Evolutionary conservation across 1,140 invertebrate genomes (phyloP).

Genomic region (Ostrea denselamellosa): DNA sequence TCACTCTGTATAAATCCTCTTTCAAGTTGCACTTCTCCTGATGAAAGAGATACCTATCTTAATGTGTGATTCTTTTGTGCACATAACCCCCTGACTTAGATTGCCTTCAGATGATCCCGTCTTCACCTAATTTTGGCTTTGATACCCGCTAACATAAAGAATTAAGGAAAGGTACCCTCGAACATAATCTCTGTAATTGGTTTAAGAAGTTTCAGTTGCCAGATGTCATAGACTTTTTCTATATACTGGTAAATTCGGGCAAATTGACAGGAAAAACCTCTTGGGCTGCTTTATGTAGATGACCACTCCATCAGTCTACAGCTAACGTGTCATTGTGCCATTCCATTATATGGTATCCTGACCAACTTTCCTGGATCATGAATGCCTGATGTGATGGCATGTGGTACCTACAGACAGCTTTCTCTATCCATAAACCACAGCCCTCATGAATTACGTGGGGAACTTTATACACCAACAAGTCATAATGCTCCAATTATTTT

Average conservation of each 20-base stretch:
- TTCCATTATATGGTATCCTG: background rate
- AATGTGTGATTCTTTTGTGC: background rate
- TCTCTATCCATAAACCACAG: background rate
- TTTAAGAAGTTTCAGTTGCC: background rate
- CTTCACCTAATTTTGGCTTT: background rate
- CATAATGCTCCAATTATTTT: slow-evolving; percentile 24
- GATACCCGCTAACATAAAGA: background rate
- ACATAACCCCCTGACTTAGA: background rate
- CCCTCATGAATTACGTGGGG: background rate
- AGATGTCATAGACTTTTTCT: background rate
- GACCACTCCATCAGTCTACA: background rate
- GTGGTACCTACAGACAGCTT: background rate
- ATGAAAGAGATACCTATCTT: background rate
- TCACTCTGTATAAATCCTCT: background rate
- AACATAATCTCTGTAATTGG: background rate
- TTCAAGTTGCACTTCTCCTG: slow-evolving; percentile 5
- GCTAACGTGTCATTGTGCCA: background rate
- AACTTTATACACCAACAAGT: background rate
- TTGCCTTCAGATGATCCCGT: background rate
- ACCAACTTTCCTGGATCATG: background rate
- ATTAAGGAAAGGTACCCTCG: background rate
- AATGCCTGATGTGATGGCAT: background rate
- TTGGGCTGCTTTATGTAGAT: background rate
- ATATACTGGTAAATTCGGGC: background rate
- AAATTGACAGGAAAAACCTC: background rate